Evolutionary conservation across 2,797 vertebrate species (phyloP).

Genomic region (Coreius guichenoti): DNA sequence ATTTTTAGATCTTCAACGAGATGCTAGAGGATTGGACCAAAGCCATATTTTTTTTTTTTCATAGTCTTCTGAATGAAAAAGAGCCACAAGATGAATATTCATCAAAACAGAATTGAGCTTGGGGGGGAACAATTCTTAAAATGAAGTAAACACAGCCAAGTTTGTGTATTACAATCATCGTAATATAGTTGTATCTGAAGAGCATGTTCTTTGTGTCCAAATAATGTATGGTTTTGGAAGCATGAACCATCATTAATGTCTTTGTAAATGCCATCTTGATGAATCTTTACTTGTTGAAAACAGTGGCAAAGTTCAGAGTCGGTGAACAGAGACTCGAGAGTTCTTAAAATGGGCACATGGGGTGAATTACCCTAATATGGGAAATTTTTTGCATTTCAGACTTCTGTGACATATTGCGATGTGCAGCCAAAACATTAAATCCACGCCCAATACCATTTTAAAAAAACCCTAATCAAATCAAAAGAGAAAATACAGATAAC

Average conservation of each 20-base stretch:
- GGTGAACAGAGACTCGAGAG: constrained; percentile 48
- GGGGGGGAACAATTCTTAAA: constrained; percentile 44
- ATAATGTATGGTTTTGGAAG: constrained; percentile 39
- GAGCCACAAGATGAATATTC: too few species aligned
- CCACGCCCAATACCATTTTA: background rate
- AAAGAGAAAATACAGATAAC: background rate
- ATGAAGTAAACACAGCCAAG: constrained; percentile 49
- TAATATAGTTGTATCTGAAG: constrained; percentile 40
- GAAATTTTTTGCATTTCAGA: too few species aligned
- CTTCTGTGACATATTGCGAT: background rate
- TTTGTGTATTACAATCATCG: constrained; percentile 48
- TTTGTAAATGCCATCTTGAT: constrained; percentile 32
- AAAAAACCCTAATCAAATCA: background rate
- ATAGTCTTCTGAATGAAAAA: background rate
- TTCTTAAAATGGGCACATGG: constrained; percentile 40
- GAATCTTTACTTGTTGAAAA: constrained; percentile 43
- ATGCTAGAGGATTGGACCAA: too few species aligned
- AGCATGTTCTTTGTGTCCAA: constrained; percentile 33
- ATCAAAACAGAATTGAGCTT: constrained; percentile 40
- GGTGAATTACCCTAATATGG: background rate
- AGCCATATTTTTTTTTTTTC: too few species aligned
- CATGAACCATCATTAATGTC: background rate
- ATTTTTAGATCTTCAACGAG: too few species aligned
- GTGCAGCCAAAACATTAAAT: background rate
- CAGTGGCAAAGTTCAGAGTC: constrained; percentile 18